Evolutionary conservation across 2,888 invertebrate genomes (phyloP).

Genomic region (Tachina grossa): DNA sequence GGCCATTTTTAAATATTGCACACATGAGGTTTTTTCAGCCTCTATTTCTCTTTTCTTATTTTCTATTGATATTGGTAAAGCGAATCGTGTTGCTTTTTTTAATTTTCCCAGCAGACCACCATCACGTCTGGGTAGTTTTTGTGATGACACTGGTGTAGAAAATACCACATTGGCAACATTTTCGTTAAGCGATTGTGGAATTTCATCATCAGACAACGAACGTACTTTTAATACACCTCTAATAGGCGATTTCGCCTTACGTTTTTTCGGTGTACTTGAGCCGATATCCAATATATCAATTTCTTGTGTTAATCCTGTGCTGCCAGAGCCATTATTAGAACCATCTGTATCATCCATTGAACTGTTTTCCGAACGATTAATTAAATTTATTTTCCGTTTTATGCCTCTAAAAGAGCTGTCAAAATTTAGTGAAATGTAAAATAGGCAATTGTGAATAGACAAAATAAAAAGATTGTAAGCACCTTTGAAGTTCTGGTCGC

Average conservation of each 20-base stretch:
- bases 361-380: conserved; percentile 79
- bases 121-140: conserved; percentile 85
- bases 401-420: conserved; percentile 84
- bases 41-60: conserved; percentile 83
- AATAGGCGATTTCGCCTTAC: conserved; percentile 84
- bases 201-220: conserved; percentile 86
- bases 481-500: conserved; percentile 81
- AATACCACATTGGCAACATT: conserved; percentile 87
- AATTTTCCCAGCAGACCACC: conserved; percentile 83
- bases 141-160: conserved; percentile 89
- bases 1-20: conserved; percentile 80
- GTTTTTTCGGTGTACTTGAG: conserved; percentile 87
- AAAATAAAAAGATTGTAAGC: conserved; percentile 22
- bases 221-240: conserved; percentile 86
- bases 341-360: conserved; percentile 82
- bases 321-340: conserved; percentile 84
- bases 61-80: conserved; percentile 83
- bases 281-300: conserved; percentile 87
- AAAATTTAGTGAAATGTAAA: background rate
- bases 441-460: background rate
- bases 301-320: conserved; percentile 88
- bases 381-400: conserved; percentile 85
- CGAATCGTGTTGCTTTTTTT: conserved; percentile 82
- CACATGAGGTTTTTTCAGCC: conserved; percentile 74
- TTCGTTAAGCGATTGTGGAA: conserved; percentile 85